Evolutionary conservation across 2,888 invertebrate genomes (phyloP), one percentile per base, ranked within the genome.

Genomic region (Idaea straminata): DNA sequence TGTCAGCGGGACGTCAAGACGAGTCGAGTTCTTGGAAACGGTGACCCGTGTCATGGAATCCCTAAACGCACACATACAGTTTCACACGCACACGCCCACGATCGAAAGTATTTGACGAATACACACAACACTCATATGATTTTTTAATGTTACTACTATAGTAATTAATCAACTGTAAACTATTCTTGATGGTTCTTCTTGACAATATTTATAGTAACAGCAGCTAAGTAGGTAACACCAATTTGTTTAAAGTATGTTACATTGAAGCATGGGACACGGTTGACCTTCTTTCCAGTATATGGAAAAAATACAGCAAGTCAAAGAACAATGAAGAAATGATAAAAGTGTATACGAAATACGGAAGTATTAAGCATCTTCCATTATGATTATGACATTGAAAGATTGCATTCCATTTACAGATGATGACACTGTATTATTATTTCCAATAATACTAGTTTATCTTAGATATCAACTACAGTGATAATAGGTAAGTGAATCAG

Each of bases 11-110:
- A 90, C 89, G 86, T 92, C 92, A 92, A 91, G 91, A 90, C 91
- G 85, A 90, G 86, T 85, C 85, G 87, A 85, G 87, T 92, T 92
- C 92, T 91, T 81, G 86, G 92, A 92, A 92, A 92, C 85, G 85
- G 91, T 92, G 92, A 92, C 91, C 92, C 86, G 88, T 92, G 92
- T 92, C 92, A 92, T 88, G 92, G 93, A 92, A 92, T 92, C 92
- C 92, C 92, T 91, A 81, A 81, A 75, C 83, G 76, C 88, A 87
- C 88, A 89, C 86, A 84, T 73, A 73, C 65, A 68, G 75, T 70
- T 77, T 79, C 82, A 78, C 76, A 80, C 78, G 71, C 74, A 74
- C 77, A 81, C 78, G 78, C 76, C 69, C 75, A 7, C 7, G 47
- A 47, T 25, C 47, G 47, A 47, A 47, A 47, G 47, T 15, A n/a